phyloP scores from a whole-genome alignment of 2,888 invertebrate genomes.

The Drosophila fulvimacula region DNA sequence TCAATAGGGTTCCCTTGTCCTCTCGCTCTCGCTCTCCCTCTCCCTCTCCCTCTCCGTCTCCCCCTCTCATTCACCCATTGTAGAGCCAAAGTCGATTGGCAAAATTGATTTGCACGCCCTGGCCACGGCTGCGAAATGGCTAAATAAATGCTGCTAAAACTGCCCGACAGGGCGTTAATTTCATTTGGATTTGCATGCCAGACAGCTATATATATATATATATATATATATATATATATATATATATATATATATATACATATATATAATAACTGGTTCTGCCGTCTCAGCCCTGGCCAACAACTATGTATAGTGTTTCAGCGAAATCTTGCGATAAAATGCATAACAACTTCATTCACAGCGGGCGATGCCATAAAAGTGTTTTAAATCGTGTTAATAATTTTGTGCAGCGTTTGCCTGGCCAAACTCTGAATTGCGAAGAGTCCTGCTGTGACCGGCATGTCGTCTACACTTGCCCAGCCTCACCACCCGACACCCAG shows the following conservation, averaged over 20 bases:
- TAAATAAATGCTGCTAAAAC: constrained; percentile 75
- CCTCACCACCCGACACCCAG: constrained; percentile 5
- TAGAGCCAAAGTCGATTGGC: constrained; percentile 20
- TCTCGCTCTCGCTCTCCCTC: too few species aligned
- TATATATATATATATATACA: too few species aligned
- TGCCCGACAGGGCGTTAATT: constrained; percentile 75
- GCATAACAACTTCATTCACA: constrained; percentile 84
- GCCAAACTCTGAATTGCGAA: constrained; percentile 69
- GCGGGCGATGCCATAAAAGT: constrained; percentile 84
- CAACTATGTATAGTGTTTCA: constrained; percentile 50
- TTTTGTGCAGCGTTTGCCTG: constrained; percentile 81
- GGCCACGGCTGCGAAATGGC: constrained; percentile 50
- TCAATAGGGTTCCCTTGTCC: constrained; percentile 27
- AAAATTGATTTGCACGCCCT: constrained; percentile 72
- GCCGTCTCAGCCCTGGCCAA: not conserved
- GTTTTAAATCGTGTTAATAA: constrained; percentile 85
- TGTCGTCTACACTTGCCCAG: constrained; percentile 68
- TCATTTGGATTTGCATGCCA: constrained; percentile 70
- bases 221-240: too few species aligned
- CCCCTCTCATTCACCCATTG: not conserved
- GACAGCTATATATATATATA: not conserved
- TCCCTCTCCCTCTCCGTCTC: too few species aligned
- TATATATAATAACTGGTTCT: constrained; percentile 52
- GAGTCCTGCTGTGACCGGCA: constrained; percentile 77
- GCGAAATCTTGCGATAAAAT: constrained; percentile 78